Conservation (phyloP, 2,113 vertebrate species). For the Hemichromis elongatus region DNA sequence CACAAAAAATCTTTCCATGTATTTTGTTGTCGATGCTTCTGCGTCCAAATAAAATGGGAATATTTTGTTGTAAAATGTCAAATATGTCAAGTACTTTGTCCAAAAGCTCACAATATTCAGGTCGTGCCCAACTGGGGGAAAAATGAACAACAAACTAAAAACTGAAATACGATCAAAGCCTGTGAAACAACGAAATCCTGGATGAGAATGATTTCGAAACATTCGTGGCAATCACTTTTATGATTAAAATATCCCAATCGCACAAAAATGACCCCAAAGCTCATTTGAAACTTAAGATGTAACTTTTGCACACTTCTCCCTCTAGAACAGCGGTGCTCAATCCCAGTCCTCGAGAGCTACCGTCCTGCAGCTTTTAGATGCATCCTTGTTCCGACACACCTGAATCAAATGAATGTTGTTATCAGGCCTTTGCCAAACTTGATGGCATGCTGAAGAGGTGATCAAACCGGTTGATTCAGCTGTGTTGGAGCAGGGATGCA, state of each 20-base stretch:
- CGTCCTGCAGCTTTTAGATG: no score
- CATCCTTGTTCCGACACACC: no score
- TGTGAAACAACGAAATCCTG: fast-evolving
- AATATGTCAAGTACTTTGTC: not conserved
- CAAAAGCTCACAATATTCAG: not conserved
- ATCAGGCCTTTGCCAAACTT: no score
- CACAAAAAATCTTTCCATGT: not conserved
- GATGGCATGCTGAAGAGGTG: no score
- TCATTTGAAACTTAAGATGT: not conserved
- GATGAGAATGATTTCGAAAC: not conserved
- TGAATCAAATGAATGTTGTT: no score
- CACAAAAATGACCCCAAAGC: not conserved
- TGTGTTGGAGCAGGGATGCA: no score
- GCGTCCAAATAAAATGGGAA: no score
- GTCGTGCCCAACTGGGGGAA: not conserved
- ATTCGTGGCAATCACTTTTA: not conserved
- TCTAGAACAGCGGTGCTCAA: no score
- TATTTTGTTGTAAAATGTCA: not conserved
- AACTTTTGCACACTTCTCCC: not conserved
- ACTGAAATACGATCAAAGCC: not conserved
- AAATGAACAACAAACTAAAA: not conserved
- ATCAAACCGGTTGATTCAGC: no score
- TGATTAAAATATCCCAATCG: not conserved
- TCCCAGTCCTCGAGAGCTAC: no score
- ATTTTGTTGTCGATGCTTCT: no score